Evolutionary conservation across 1,140 invertebrate species (phyloP).

Genomic region (Calosoma granatense): DNA sequence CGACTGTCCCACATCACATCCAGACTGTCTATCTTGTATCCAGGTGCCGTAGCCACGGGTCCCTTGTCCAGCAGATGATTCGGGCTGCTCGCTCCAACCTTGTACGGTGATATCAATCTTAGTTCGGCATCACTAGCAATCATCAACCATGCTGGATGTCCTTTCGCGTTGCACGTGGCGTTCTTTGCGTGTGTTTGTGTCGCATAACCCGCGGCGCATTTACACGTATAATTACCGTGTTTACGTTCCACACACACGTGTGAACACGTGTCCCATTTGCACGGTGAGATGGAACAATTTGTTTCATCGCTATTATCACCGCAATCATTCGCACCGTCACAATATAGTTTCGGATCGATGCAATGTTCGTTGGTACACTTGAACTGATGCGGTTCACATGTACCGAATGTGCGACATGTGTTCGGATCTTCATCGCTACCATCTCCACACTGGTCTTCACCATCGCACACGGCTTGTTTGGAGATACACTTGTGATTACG

Average conservation of each 20-base stretch:
- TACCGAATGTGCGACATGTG: conserved; percentile 41
- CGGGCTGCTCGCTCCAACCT: conserved; percentile 38
- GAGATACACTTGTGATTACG: conserved; percentile 59
- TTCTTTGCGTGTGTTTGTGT: conserved; percentile 36
- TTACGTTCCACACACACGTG: conserved; percentile 64
- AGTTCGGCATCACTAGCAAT: conserved; percentile 55
- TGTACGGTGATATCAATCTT: conserved; percentile 48
- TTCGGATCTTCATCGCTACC: conserved; percentile 60
- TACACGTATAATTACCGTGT: conserved; percentile 46
- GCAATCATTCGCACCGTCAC: conserved; percentile 53
- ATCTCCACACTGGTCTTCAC: conserved; percentile 57
- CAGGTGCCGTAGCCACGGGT: conserved; percentile 24
- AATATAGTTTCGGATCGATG: conserved; percentile 64
- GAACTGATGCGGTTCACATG: conserved; percentile 58
- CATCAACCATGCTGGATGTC: conserved; percentile 45
- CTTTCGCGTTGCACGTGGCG: conserved; percentile 44
- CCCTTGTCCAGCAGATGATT: conserved; percentile 28
- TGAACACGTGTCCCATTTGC: conserved; percentile 60
- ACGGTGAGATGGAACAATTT: conserved; percentile 29
- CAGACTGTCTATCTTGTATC: conserved; percentile 41
- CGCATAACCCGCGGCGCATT: conserved; percentile 54
- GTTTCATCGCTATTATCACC: conserved; percentile 40
- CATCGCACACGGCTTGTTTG: conserved; percentile 53
- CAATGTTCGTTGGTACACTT: conserved; percentile 63
- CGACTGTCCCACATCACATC: conserved; percentile 38